Conservation (phyloP, 2,113 vertebrate species). For the Cichladusa arquata region DNA sequence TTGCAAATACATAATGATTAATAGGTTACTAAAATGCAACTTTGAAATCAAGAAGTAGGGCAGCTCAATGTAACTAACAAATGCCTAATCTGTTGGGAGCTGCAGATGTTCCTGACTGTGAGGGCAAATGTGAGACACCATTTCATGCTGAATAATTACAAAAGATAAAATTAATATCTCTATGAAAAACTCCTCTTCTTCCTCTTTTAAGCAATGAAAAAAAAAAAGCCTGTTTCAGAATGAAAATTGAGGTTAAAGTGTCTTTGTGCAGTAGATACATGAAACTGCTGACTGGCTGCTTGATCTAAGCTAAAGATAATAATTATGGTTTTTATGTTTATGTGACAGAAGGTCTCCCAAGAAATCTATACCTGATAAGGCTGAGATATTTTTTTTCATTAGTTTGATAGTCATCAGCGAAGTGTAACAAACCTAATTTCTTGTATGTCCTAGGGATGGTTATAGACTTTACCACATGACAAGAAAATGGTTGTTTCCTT, state of each 20-base stretch:
- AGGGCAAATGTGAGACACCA: neutral
- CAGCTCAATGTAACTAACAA: neutral
- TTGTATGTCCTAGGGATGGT: neutral
- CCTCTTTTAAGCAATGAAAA: neutral
- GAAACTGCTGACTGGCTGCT: neutral
- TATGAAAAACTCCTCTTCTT: neutral
- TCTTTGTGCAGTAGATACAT: neutral
- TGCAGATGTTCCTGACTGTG: neutral
- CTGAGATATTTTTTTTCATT: neutral
- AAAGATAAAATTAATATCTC: neutral
- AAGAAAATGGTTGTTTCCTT: neutral
- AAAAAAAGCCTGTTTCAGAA: neutral
- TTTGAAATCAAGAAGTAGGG: neutral
- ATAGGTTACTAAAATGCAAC: neutral
- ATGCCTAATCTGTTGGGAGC: neutral
- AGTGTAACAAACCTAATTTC: neutral
- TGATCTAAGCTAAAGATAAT: neutral
- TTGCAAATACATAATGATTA: conserved; percentile 52
- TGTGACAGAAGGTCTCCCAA: neutral
- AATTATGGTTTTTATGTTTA: neutral
- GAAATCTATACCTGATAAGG: neutral
- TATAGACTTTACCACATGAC: neutral
- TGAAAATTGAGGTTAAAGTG: neutral
- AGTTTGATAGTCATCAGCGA: neutral
- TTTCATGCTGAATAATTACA: neutral